Evolutionary conservation across 2,797 vertebrate genomes (phyloP).

Genomic region (Pipistrellus kuhlii): DNA sequence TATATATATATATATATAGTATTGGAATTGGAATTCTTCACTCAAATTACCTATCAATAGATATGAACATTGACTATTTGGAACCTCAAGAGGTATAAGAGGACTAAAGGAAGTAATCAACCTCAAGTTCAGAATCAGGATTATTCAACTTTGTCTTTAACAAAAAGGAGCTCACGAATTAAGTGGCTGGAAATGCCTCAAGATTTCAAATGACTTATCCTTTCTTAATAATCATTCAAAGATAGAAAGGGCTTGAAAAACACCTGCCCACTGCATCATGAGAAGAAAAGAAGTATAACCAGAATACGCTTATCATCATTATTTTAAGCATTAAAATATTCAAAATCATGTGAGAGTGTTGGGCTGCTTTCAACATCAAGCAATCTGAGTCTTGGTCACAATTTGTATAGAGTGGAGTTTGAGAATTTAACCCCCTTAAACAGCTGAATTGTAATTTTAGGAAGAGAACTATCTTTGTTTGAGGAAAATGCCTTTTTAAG

Average conservation of each 20-base stretch:
- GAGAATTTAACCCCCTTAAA: background rate
- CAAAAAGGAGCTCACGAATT: constrained; percentile 10
- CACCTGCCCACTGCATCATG: background rate
- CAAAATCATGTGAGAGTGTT: background rate
- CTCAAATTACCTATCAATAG: background rate
- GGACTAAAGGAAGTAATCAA: background rate
- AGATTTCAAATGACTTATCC: background rate
- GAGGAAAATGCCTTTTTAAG: background rate
- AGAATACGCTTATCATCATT: background rate
- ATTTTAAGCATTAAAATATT: constrained; percentile 36
- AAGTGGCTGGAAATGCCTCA: background rate
- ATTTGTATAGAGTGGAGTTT: background rate
- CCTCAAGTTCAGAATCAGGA: constrained; percentile 36
- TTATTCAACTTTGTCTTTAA: constrained; percentile 57
- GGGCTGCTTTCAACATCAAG: background rate
- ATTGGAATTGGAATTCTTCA: constrained; percentile 37
- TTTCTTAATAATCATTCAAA: constrained; percentile 17
- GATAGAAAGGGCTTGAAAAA: background rate
- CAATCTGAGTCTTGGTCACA: background rate
- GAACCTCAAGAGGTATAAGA: background rate
- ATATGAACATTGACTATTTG: background rate
- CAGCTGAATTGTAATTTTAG: constrained; percentile 18
- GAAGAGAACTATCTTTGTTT: constrained; percentile 13
- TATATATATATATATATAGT: too few relatives aligned
- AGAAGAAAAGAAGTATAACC: background rate